A percentile compares a stretch with the other conserved stretches of the same genome.
Evolutionary conservation across 2,113 vertebrate species (phyloP).

Genomic region (Bos taurus): ARS-UCD2.0 NC_037348.1:2838001-2838500

Average conservation of each 20-base stretch:
- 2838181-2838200: neutral
- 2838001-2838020: neutral
- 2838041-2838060: neutral
- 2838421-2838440: neutral
- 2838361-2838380: neutral
- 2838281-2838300: neutral
- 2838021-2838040: neutral
- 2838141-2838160: neutral
- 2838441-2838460: neutral
- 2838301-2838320: neutral
- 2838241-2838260: neutral
- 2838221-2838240: neutral
- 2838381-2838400: neutral
- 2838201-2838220: neutral
- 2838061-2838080: neutral
- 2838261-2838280: neutral
- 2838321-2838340: neutral
- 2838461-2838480: neutral
- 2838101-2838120: neutral
- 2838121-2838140: neutral
- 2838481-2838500: neutral
- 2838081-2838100: neutral
- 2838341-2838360: neutral
- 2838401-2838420: neutral
- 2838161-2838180: neutral